Conservation (phyloP, 2,888 invertebrate species). For the Seira musarum region DNA sequence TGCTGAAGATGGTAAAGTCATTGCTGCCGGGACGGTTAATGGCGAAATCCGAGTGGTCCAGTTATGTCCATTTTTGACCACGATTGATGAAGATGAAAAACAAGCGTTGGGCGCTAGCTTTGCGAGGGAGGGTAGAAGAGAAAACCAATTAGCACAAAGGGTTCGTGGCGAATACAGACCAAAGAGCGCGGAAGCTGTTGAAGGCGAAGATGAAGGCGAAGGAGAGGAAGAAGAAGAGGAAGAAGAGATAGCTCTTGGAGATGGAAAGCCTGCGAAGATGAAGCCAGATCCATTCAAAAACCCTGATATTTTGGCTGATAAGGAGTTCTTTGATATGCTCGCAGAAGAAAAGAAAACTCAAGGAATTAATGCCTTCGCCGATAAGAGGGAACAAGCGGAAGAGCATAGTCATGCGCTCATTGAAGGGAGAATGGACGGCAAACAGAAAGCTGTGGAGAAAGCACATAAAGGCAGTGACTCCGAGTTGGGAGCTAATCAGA, state of each 20-base stretch:
- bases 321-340: not conserved
- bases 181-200: not conserved
- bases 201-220: conserved; percentile 29
- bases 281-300: not conserved
- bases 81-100: not conserved
- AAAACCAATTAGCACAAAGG: conserved; percentile 61
- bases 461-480: conserved; percentile 4
- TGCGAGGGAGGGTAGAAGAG: conserved; percentile 62
- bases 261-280: conserved; percentile 7
- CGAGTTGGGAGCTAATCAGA: conserved; percentile 19
- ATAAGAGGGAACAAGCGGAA: conserved; percentile 37
- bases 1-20: conserved; percentile 81
- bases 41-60: conserved; percentile 86
- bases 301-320: not conserved
- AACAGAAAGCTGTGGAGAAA: not conserved
- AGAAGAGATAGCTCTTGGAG: conserved; percentile 21
- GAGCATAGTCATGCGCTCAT: conserved; percentile 17
- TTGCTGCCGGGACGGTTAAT: conserved; percentile 84
- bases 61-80: conserved; percentile 77
- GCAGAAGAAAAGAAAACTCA: conserved; percentile 29
- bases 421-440: conserved; percentile 8
- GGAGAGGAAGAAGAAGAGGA: conserved; percentile 26
- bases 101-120: conserved; percentile 54
- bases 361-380: conserved; percentile 58
- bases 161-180: no score